Percentiles rank a stretch among this genome's conserved stretches.
Evolutionary conservation across 2,797 vertebrate species (phyloP).

Genomic region (Psittacula derbiana): DNA sequence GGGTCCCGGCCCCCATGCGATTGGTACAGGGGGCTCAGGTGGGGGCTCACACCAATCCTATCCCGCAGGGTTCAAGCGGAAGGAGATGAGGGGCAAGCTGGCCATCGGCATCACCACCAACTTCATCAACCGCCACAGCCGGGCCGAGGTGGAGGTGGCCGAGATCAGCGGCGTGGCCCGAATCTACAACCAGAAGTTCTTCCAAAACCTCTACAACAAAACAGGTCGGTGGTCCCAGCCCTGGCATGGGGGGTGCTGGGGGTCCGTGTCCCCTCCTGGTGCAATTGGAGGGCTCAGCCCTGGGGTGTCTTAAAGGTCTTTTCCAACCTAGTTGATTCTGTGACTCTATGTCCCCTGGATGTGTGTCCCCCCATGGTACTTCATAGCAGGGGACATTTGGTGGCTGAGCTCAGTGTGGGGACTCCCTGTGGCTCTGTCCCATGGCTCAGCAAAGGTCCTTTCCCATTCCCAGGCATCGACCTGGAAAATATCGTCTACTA

Average conservation of each 20-base stretch:
- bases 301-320: background rate
- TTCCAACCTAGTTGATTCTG: background rate
- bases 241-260: fast-evolving
- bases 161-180: slow-evolving; percentile 95
- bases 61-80: slow-evolving; percentile 85
- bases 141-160: slow-evolving; percentile 85
- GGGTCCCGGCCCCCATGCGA: background rate
- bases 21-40: fast-evolving
- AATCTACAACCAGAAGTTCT: slow-evolving; percentile 97
- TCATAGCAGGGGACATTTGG: background rate
- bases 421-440: background rate
- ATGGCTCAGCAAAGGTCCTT: background rate
- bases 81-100: slow-evolving; percentile 90
- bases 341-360: background rate
- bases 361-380: fast-evolving
- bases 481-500: slow-evolving; percentile 98
- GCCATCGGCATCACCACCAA: slow-evolving; percentile 95
- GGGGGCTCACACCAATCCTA: background rate
- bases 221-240: slow-evolving; percentile 76
- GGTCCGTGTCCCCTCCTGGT: too few species aligned
- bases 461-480: slow-evolving; percentile 84
- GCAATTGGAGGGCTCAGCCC: background rate
- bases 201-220: slow-evolving; percentile 87
- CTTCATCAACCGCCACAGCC: slow-evolving; percentile 85
- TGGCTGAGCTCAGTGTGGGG: background rate